Conservation (phyloP, 2,113 vertebrate species). For the Scopus umbretta region DNA sequence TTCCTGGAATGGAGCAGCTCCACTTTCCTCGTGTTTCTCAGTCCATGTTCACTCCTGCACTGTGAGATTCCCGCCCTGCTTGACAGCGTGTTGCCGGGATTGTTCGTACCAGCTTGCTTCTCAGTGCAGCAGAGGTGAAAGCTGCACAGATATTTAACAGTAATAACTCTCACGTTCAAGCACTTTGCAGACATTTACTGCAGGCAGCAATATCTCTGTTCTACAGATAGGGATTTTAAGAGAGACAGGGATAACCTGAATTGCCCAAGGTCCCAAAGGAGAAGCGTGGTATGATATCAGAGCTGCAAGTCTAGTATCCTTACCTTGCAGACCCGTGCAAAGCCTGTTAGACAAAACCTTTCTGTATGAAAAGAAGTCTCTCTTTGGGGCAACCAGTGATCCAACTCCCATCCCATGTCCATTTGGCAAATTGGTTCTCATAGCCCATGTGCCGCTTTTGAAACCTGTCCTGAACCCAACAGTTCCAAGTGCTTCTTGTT, state of each 20-base stretch:
- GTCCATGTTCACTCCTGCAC: not conserved
- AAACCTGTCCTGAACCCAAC: not conserved
- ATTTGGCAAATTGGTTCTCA: not conserved
- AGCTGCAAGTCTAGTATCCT: not conserved
- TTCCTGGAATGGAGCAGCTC: not conserved
- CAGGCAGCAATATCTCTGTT: not conserved
- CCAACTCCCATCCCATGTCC: not conserved
- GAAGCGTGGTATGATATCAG: not conserved
- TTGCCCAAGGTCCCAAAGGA: not conserved
- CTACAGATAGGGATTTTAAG: not conserved
- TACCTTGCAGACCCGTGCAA: not conserved
- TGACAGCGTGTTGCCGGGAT: not conserved
- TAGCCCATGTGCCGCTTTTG: not conserved
- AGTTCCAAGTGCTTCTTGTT: not conserved
- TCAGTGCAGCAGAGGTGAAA: not conserved
- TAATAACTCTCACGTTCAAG: not conserved
- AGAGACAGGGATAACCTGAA: not conserved
- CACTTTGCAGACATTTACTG: not conserved
- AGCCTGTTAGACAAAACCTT: not conserved
- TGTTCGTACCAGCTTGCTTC: rapidly evolving
- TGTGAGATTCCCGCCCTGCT: not conserved
- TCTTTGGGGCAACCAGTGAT: not conserved
- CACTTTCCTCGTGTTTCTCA: not conserved
- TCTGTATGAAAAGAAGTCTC: not conserved
- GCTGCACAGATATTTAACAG: not conserved